phyloP scores from a whole-genome alignment of 2,888 invertebrate genomes.

The Crioceris asparagi region DNA sequence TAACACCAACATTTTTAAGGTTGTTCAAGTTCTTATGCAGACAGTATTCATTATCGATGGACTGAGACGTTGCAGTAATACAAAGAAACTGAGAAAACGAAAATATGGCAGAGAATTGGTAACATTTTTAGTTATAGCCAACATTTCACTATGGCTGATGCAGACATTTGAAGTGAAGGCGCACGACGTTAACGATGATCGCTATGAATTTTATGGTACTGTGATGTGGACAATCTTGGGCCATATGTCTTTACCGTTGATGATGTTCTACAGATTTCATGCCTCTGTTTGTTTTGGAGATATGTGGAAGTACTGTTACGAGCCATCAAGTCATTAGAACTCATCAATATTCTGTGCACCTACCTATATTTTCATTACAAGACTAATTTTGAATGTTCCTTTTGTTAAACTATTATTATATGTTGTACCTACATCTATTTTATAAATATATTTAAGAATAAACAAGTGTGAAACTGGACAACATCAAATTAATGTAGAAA shows the following conservation, averaged over 20 bases:
- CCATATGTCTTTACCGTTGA: constrained; percentile 61
- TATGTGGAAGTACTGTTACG: constrained; percentile 68
- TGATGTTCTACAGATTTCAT: constrained; percentile 69
- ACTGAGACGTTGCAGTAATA: constrained; percentile 61
- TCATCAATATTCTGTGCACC: too few relatives aligned
- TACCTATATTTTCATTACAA: too few relatives aligned
- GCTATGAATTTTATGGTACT: constrained; percentile 59
- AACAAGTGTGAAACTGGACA: too few relatives aligned
- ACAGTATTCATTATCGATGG: constrained; percentile 65
- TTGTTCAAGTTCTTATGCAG: constrained; percentile 62
- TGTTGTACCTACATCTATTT: too few relatives aligned
- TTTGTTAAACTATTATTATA: too few relatives aligned
- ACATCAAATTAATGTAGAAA: too few relatives aligned
- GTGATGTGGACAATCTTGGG: constrained; percentile 62
- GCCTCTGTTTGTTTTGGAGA: constrained; percentile 69
- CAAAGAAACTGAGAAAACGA: constrained; percentile 46
- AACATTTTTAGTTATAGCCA: constrained; percentile 64
- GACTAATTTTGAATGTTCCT: too few relatives aligned
- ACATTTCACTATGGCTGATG: constrained; percentile 67
- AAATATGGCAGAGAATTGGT: constrained; percentile 68
- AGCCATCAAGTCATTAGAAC: constrained; percentile 37
- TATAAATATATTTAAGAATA: too few relatives aligned
- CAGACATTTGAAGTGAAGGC: constrained; percentile 58
- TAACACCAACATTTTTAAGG: too few relatives aligned
- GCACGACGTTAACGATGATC: constrained; percentile 42